phyloP scores from a whole-genome alignment of 2,888 invertebrate species.

The Euplagia quadripunctaria region DNA sequence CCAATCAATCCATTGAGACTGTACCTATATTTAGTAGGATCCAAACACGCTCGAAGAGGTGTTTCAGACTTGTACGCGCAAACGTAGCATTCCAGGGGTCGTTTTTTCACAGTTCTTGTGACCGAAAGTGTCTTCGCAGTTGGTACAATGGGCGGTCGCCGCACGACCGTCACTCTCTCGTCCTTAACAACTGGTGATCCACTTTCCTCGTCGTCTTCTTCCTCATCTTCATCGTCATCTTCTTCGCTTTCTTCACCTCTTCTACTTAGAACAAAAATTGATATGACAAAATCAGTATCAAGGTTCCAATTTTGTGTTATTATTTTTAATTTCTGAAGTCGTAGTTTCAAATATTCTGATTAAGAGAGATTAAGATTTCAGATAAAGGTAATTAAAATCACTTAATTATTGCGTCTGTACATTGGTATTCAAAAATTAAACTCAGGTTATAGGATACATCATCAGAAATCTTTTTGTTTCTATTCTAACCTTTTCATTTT shows the following conservation, averaged over 20 bases:
- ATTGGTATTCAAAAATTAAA: too few species aligned
- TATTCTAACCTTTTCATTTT: too few species aligned
- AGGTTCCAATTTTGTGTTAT: neutral
- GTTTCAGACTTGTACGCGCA: slow-evolving; percentile 77
- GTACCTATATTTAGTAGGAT: slow-evolving; percentile 79
- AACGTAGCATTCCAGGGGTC: slow-evolving; percentile 78
- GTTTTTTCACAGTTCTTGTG: slow-evolving; percentile 65
- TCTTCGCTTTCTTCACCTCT: slow-evolving; percentile 53
- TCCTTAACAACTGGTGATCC: slow-evolving; percentile 39
- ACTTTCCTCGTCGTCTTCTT: slow-evolving; percentile 62
- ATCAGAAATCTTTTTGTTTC: too few species aligned
- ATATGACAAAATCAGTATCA: neutral
- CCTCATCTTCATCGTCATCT: slow-evolving; percentile 69
- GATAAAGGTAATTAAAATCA: too few species aligned
- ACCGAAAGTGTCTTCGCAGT: slow-evolving; percentile 52
- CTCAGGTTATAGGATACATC: too few species aligned
- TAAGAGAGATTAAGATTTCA: too few species aligned
- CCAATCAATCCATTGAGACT: neutral
- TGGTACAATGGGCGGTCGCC: slow-evolving; percentile 47
- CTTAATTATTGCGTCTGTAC: too few species aligned
- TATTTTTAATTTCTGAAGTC: neutral
- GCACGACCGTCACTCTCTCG: slow-evolving; percentile 47
- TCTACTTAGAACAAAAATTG: slow-evolving; percentile 26
- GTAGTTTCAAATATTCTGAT: neutral
- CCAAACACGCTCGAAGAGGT: slow-evolving; percentile 73